Percentiles rank a stretch among this genome's conserved stretches.
Evolutionary conservation across 2,888 invertebrate species (phyloP).

Genomic region (Euzophera pinguis): DNA sequence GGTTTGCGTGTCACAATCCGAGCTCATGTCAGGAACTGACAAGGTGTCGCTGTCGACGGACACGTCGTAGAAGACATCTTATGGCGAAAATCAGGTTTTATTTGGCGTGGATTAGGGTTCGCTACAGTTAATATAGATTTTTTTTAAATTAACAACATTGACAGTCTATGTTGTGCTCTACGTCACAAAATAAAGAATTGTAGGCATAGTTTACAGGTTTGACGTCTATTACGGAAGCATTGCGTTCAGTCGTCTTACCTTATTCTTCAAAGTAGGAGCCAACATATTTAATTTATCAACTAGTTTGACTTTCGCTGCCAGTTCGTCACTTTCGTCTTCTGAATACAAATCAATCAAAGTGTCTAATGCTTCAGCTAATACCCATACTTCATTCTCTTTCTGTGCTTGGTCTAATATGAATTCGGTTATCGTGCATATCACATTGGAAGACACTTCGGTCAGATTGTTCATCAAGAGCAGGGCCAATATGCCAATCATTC

Average conservation of each 20-base stretch:
- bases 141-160: too few species aligned
- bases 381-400: conserved; percentile 84
- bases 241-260: conserved; percentile 70
- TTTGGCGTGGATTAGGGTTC: too few species aligned
- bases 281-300: conserved; percentile 80
- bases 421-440: conserved; percentile 69
- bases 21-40: too few species aligned
- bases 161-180: too few species aligned
- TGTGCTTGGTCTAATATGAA: conserved; percentile 81
- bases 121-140: too few species aligned
- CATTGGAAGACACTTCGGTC: conserved; percentile 54
- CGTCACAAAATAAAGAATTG: too few species aligned
- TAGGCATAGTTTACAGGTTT: too few species aligned
- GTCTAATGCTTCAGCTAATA: conserved; percentile 87
- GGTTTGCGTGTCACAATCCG: too few species aligned
- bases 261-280: conserved; percentile 82
- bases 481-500: conserved; percentile 80
- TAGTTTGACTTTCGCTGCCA: conserved; percentile 82
- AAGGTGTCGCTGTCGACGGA: too few species aligned
- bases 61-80: too few species aligned
- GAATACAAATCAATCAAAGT: conserved; percentile 88
- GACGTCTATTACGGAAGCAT: too few species aligned
- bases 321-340: conserved; percentile 85
- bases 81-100: too few species aligned
- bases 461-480: conserved; percentile 64